These are phyloP conservation scores for Holocentrus rufus DNA, from an alignment of 2,797 vertebrate species.

Conservation along the genomic window DNA sequence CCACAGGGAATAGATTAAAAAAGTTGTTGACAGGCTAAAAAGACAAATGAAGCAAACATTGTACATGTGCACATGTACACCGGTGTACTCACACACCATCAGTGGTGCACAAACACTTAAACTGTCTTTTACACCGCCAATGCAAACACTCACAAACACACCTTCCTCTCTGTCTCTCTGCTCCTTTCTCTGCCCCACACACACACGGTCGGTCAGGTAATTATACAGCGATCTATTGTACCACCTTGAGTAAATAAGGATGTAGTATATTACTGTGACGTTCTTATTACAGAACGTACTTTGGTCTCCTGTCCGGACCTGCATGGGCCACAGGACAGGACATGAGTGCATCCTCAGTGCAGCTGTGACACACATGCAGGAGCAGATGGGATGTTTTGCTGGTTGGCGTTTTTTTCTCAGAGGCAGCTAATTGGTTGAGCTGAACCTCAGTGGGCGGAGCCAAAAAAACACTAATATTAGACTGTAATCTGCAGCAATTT, in stretches of 20 bases:
- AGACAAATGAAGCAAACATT: neutral
- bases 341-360: no score
- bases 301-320: neutral
- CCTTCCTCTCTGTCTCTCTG: neutral
- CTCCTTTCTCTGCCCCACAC: neutral
- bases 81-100: neutral
- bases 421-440: no score
- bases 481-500: no score
- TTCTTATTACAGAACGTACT: constrained; percentile 5
- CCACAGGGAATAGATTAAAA: constrained; percentile 40
- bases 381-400: no score
- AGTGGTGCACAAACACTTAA: neutral
- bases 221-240: constrained; percentile 22
- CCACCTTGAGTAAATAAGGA: constrained; percentile 74
- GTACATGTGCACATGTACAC: neutral
- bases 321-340: neutral
- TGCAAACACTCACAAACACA: constrained; percentile 16
- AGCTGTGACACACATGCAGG: no score
- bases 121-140: neutral
- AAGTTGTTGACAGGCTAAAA: constrained; percentile 37
- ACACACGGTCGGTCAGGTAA: constrained; percentile 1
- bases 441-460: no score
- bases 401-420: no score
- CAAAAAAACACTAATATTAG: no score
- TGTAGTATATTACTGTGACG: constrained; percentile 27